These are phyloP conservation scores for Meliscaeva auricollis DNA, from an alignment of 2,888 invertebrate species.

Conservation along the genomic window DNA sequence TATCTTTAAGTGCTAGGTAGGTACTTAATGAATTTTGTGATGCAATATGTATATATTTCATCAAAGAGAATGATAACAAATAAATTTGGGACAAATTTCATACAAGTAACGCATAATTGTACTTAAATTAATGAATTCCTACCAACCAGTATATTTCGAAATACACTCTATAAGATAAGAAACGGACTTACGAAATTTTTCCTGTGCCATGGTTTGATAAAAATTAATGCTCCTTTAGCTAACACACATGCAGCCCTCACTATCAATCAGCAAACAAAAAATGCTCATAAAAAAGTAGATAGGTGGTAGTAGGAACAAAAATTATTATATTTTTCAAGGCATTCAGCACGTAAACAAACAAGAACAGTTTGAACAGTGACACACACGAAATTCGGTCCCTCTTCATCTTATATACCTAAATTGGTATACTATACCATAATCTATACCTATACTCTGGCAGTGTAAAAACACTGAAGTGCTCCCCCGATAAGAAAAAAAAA, in stretches of 20 bases:
- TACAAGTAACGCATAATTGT: neutral
- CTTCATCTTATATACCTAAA: constrained; percentile 8
- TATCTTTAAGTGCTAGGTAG: constrained; percentile 23
- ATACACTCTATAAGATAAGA: constrained; percentile 20
- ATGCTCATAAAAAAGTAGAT: constrained; percentile 25
- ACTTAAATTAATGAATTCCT: neutral
- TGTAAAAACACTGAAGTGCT: constrained; percentile 41
- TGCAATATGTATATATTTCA: constrained; percentile 9
- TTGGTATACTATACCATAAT: too few species aligned
- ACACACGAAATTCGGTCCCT: constrained; percentile 17
- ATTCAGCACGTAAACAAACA: constrained; percentile 2
- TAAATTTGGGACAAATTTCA: constrained; percentile 52
- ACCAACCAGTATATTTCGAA: constrained; percentile 11
- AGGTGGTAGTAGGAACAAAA: constrained; percentile 1
- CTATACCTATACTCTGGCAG: too few species aligned
- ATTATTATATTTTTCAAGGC: constrained; percentile 18
- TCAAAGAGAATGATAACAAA: constrained; percentile 46
- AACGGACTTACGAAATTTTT: neutral
- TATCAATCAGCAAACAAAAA: constrained; percentile 59
- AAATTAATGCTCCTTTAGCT: constrained; percentile 2
- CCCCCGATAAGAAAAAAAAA: constrained; percentile 43
- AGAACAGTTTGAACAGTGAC: constrained; percentile 61
- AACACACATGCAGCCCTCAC: neutral
- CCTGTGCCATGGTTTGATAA: constrained; percentile 25
- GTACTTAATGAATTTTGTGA: neutral